Base-by-base conservation (phyloP, 2,113 vertebrate species). In the Tringa solitaria region DNA sequence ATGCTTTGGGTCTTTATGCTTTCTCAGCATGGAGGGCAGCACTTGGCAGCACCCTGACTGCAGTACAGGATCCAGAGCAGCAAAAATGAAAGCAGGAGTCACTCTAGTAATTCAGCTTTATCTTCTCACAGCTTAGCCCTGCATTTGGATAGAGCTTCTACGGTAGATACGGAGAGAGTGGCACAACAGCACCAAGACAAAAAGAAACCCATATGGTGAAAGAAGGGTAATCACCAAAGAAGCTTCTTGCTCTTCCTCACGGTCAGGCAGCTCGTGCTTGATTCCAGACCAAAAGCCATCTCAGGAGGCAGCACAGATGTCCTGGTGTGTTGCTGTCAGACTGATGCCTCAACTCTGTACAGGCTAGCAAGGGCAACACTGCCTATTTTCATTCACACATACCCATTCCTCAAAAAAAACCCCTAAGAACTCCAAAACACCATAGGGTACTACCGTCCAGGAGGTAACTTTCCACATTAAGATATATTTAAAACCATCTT, bases 1-100 rank as follows among this genome's bases (percentile, higher is more conserved):
- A 43, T n/a, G 24, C 19, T 80, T 64, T 64, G 33, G 8, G 27
- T 51, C 33, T 35, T 37, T 16, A 10, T 9, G 15, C 30, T 46
- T 48, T 33, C 21, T 2, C 4, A 81, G 17, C 15, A 9, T 0
- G 0, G 26, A 32, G 12, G 6, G 43, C 1, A 20, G 23, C 22
- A 39, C 17, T 26, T 0, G 0, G 39, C 43, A 84, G 59, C 48
- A 89, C 10, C 23, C 8, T 43, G 59, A 63, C 19, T 24, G 39
- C 65, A 54, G 28, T 11, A 63, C 24, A 10, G 3, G 18, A 75
- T 22, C n/a, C n/a, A 46, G 23, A 64, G 43, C 39, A 64, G 23
- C n/a, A 67, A 64, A 78, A 90, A 46, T 5, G 13, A 60, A 78
- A 60, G 30, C 24, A 73, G 21, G 9, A n/a, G 61, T 56, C 41